Base-by-base conservation (phyloP, 2,797 vertebrate species). In the Geotrypetes seraphini region DNA sequence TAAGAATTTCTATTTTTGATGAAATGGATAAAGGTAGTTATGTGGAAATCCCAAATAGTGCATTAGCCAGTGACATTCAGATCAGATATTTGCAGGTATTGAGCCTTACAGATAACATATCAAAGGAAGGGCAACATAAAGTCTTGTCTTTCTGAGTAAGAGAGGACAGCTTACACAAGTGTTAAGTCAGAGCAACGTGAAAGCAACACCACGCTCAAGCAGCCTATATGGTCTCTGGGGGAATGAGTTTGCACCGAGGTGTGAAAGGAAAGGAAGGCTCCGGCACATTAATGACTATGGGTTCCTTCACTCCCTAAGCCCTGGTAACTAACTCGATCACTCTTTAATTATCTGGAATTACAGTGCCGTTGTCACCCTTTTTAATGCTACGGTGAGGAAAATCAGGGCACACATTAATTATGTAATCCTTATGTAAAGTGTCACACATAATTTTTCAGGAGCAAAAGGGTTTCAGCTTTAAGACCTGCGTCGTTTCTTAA, bases 311-410 rank as follows among this genome's bases (percentile, higher is more conserved):
- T 70, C 60, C 62, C 41, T 7, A 7, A 1, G 1, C 54, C 2
- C 9, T 22, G 20, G 6, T 42, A 38, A 50, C 28, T 29, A 46
- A 43, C 60, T 54, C 11, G 1, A 47, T 55, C 0, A 1, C 51
- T 71, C 67, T 60, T 71, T 79, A 74, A 76, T 75, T 69, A 74
- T 67, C 61, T 63, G 67, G 63, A 75, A 67, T 71, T 62, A 71
- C 53, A 59, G 57, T 3, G 0, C 54, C 13, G 10, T 47, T 67
- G 48, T 57, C 36, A 12, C 57, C 50, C 52, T 53, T 65, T 63
- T 48, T 48, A n/a, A 43, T 36, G 63, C 60, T 38, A 61, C 4
- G 7, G 64, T 38, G 54, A 45, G 55, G 61, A 65, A 60, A 72
- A 58, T 64, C 46, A 16, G 69, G 55, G 60, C 61, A 46, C 58